Evolutionary conservation across 2,797 vertebrate genomes (phyloP), one percentile per base, ranked within the genome.

Genomic region (Aphelocoma californica): DNA sequence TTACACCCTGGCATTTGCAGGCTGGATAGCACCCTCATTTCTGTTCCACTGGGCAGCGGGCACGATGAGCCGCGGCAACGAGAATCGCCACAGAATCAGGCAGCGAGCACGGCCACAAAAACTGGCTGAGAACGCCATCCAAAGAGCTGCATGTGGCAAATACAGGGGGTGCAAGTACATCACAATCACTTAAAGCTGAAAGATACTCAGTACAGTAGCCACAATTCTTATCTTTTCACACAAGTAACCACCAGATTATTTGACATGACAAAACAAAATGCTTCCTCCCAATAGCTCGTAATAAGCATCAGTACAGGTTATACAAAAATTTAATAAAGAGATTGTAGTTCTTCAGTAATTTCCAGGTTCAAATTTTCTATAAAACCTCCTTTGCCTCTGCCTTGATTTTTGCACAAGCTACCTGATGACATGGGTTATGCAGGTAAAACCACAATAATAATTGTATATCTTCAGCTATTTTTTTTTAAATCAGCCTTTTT

Each of bases 141-240:
- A 6, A 75, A 38, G 44, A 72, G 72, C 64, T 29, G 44, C 32
- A 14, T 3, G 29, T 2, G 38, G 51, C 25, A 84, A 60, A 34
- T 15, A 4, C 3, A 2, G 6, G 13, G 23, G 9, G 19, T 18
- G 7, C 6, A 2, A 18, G 5, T 5, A 3, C 6, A 2, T 5
- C 60, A 60, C 10, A 45, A 7, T 14, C 8, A 26, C 47, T 16
- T 12, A 9, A 32, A 1, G 69, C 38, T 20, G 51, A 47, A 81
- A 24, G 26, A 54, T 34, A 14, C 56, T 56, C 51, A 20, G 14
- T 7, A 40, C 40, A 77, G 32, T 5, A 79, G 29, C 38, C 14
- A 34, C 21, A 60, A 12, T 18, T 69, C 31, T 38, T 61, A 2
- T n/a, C 24, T 66, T 74, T 73, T 60, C 38, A 66, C 18, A 48